A percentile compares a stretch with the other conserved stretches of the same genome.
These are phyloP conservation scores for Lagothrix lagotricha DNA, from an alignment of 2,797 vertebrate species.

Conservation along the genomic window DNA sequence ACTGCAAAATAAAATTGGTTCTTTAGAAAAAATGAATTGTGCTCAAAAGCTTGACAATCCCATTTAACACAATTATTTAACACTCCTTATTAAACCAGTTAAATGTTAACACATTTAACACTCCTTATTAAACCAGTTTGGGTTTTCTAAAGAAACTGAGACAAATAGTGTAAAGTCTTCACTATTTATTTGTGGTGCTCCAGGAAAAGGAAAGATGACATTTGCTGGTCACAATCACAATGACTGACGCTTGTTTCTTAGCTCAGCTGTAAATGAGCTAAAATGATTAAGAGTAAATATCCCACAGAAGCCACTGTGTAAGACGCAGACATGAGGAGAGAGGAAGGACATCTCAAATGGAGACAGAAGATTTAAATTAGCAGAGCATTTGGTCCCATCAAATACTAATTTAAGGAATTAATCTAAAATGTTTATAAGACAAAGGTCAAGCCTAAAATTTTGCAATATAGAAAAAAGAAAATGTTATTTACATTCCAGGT, in stretches of 20 bases:
- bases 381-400: slow-evolving; percentile 30
- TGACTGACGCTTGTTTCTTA: neutral
- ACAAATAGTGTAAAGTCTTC: slow-evolving; percentile 63
- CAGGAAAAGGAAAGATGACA: slow-evolving; percentile 20
- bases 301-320: neutral
- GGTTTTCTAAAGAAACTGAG: slow-evolving; percentile 43
- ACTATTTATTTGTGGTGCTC: neutral
- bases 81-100: slow-evolving; percentile 62
- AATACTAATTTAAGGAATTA: slow-evolving; percentile 52
- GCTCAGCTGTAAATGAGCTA: neutral
- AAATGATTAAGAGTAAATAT: neutral
- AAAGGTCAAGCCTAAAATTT: slow-evolving; percentile 13
- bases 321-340: neutral
- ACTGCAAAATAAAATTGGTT: slow-evolving; percentile 68
- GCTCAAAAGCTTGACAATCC: slow-evolving; percentile 68
- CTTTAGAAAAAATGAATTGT: slow-evolving; percentile 78
- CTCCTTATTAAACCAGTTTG: slow-evolving; percentile 55
- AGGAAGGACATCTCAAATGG: neutral
- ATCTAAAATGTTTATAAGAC: slow-evolving; percentile 48
- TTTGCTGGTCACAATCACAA: neutral
- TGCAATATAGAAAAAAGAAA: neutral
- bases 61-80: slow-evolving; percentile 74
- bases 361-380: slow-evolving; percentile 45
- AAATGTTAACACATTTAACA: too few species aligned
- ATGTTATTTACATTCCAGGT: neutral